Conservation (phyloP, 1,140 invertebrate genomes). For the Cyclargus thomasi region DNA sequence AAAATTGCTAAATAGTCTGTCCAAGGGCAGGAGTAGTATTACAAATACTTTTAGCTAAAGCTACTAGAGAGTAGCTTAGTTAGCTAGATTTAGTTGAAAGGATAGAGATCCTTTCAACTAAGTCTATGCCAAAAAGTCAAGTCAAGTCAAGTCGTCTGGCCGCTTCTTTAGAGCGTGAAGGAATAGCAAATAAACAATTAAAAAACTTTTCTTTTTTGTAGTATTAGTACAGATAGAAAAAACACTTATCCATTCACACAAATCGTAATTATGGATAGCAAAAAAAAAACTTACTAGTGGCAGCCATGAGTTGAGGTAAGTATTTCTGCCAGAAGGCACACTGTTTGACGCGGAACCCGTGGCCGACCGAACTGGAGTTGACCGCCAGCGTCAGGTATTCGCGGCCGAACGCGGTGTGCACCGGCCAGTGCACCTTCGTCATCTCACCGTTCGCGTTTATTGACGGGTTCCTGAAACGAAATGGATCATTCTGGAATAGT, state of each 20-base stretch:
- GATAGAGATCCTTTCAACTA: no score
- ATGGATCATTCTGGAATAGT: no score
- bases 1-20: no score
- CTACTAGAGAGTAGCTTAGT: no score
- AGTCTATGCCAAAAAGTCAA: no score
- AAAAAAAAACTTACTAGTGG: slow-evolving; percentile 78
- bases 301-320: slow-evolving; percentile 89
- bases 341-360: slow-evolving; percentile 90
- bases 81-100: no score
- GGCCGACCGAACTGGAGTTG: slow-evolving; percentile 86
- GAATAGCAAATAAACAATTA: no score
- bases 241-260: slow-evolving; percentile 75
- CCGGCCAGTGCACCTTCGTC: slow-evolving; percentile 86
- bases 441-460: slow-evolving; percentile 79
- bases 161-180: no score
- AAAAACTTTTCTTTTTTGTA: no score
- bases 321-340: slow-evolving; percentile 98
- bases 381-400: slow-evolving; percentile 90
- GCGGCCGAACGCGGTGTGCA: slow-evolving; percentile 86
- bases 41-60: no score
- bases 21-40: no score
- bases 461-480: slow-evolving; percentile 78
- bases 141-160: no score
- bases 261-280: background rate
- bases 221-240: background rate